phyloP scores from a whole-genome alignment of 2,888 invertebrate genomes.

The Apodemia mormo region DNA sequence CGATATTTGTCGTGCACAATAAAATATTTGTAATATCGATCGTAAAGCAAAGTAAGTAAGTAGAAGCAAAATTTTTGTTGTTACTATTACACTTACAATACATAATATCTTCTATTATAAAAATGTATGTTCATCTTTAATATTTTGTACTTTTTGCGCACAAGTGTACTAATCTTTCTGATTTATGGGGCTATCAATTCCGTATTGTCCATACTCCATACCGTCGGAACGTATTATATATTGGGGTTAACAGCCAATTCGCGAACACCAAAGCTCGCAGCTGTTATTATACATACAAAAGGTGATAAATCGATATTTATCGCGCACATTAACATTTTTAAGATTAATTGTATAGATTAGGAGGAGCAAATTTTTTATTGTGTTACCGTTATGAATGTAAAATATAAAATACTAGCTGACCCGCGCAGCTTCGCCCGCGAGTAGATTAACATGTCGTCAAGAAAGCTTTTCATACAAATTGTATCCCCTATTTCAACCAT shows the following conservation, averaged over 20 bases:
- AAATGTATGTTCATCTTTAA: background rate
- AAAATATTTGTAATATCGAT: constrained; percentile 9
- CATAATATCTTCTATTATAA: background rate
- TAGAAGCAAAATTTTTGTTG: background rate
- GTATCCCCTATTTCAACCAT: no score
- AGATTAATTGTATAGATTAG: constrained; percentile 9
- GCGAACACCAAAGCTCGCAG: constrained; percentile 7
- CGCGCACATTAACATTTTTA: constrained; percentile 11
- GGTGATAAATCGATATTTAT: constrained; percentile 18
- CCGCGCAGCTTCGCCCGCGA: no score
- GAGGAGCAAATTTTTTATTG: background rate
- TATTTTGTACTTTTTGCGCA: background rate
- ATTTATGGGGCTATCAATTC: constrained; percentile 12
- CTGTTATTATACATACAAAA: constrained; percentile 16
- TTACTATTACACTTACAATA: background rate
- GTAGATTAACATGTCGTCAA: no score
- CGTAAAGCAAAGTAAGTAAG: background rate
- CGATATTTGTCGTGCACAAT: constrained; percentile 9
- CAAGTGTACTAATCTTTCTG: constrained; percentile 8
- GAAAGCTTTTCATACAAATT: no score
- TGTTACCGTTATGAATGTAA: background rate
- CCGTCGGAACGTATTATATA: constrained; percentile 6
- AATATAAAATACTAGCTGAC: background rate
- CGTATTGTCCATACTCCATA: constrained; percentile 13
- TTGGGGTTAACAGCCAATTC: constrained; percentile 11